Conservation (phyloP, 1,140 invertebrate species). For the Polypedilum pembai region DNA sequence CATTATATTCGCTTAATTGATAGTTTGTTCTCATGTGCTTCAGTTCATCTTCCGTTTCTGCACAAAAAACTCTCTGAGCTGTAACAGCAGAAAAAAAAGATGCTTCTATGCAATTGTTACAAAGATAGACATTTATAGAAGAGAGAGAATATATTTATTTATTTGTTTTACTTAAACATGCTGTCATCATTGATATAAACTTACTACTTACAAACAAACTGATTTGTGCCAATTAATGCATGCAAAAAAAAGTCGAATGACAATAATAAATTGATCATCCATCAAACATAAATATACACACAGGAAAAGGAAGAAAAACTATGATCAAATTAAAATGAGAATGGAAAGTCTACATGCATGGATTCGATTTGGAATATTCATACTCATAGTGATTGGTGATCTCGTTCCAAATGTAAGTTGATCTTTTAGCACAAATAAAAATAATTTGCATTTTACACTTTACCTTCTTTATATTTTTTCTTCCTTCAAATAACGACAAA, state of each 20-base stretch:
- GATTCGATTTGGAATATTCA: conserved; percentile 23
- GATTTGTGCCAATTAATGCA: conserved; percentile 12
- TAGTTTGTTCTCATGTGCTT: conserved; percentile 25
- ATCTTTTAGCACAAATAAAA: too few species aligned
- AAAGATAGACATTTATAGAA: conserved; percentile 16
- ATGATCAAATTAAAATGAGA: conserved; percentile 27
- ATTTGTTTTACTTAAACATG: not conserved
- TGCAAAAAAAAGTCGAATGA: too few species aligned
- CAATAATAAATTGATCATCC: too few species aligned
- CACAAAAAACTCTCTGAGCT: not conserved
- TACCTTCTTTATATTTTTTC: not conserved
- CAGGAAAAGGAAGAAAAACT: conserved; percentile 20
- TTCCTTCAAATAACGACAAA: not conserved
- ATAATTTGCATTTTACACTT: not conserved
- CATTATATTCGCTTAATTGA: conserved; percentile 26
- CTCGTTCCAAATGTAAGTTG: conserved; percentile 16
- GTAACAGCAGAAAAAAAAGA: conserved; percentile 2
- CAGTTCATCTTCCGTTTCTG: not conserved
- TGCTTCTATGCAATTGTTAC: conserved; percentile 12
- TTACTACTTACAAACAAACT: not conserved
- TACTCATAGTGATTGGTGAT: not conserved
- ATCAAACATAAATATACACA: conserved; percentile 4
- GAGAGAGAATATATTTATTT: not conserved
- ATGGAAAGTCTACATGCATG: conserved; percentile 18
- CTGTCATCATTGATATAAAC: conserved; percentile 10